These are phyloP conservation scores for Epizoanthus illoricatus DNA, from an alignment of 92 coral and sea anemone genomes.

Conservation along the genomic window DNA sequence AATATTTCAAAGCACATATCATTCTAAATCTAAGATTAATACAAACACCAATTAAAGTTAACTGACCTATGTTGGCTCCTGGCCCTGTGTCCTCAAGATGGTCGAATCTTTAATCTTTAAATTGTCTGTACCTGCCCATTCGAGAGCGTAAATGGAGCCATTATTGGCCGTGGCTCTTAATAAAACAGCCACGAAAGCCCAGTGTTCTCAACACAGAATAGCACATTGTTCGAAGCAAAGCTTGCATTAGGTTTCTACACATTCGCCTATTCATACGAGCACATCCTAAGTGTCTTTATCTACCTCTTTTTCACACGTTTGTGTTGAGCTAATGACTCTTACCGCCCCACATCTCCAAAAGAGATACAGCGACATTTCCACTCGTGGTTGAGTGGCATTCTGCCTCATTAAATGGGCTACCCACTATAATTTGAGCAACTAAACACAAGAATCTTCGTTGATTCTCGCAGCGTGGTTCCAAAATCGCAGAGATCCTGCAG, in stretches of 20 bases:
- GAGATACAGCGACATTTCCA: background rate
- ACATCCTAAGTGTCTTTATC: background rate
- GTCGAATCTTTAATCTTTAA: background rate
- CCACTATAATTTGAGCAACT: background rate
- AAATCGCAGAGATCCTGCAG: conserved; percentile 33
- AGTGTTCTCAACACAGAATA: background rate
- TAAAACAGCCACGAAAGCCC: background rate
- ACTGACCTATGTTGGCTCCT: conserved; percentile 29
- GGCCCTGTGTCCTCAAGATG: background rate
- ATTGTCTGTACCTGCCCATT: background rate
- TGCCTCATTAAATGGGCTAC: conserved; percentile 7
- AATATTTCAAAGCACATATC: conserved; percentile 27
- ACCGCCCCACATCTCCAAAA: background rate
- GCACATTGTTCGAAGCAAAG: conserved; percentile 4
- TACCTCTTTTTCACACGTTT: conserved; percentile 12
- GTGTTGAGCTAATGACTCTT: conserved; percentile 4
- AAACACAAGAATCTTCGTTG: conserved; percentile 18
- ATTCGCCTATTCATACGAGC: conserved; percentile 9
- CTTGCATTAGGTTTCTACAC: background rate
- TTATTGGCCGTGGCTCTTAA: background rate
- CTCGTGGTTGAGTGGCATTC: background rate
- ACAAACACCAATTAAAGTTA: conserved; percentile 31
- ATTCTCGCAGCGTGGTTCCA: conserved; percentile 31
- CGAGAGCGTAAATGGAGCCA: background rate
- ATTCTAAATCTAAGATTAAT: conserved; percentile 15